Evolutionary conservation across 2,888 invertebrate genomes (phyloP).

Genomic region (Mythimna pallens): DNA sequence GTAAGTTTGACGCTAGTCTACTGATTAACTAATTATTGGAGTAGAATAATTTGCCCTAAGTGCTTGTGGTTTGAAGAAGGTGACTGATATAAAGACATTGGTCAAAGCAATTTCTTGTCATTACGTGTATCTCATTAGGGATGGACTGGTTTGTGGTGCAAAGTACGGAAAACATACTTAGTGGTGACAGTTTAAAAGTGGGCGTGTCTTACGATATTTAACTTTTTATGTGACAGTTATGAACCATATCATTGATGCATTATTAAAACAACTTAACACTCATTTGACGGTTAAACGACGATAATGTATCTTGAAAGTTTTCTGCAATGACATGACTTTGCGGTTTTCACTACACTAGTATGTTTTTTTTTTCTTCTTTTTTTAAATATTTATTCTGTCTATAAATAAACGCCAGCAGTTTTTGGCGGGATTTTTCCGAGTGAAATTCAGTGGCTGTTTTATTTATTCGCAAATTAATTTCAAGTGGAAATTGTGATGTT

Average conservation of each 20-base stretch:
- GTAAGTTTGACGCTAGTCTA: neutral
- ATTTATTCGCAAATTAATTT: too few relatives aligned
- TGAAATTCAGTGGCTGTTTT: too few relatives aligned
- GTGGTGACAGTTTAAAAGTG: neutral
- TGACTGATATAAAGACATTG: conserved; percentile 15
- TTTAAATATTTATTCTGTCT: neutral
- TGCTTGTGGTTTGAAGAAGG: conserved; percentile 2
- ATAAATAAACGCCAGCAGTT: too few relatives aligned
- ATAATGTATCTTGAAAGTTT: conserved; percentile 8
- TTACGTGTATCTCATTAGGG: conserved; percentile 16
- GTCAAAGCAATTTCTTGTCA: conserved; percentile 29
- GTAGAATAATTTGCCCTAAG: conserved; percentile 12
- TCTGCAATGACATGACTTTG: neutral
- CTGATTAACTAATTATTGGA: conserved; percentile 23
- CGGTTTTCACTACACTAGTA: conserved; percentile 7
- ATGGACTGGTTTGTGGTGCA: conserved; percentile 18
- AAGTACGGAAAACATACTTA: conserved; percentile 10
- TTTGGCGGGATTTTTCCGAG: too few relatives aligned
- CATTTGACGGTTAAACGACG: conserved; percentile 19
- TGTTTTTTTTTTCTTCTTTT: neutral
- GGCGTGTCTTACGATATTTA: conserved; percentile 47
- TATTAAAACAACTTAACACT: conserved; percentile 12
- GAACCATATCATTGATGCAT: conserved; percentile 8
- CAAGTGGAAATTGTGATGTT: too few relatives aligned
- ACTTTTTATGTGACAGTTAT: conserved; percentile 20